Base-by-base conservation (phyloP, 2,888 invertebrate species). In the Aradus depressus region DNA sequence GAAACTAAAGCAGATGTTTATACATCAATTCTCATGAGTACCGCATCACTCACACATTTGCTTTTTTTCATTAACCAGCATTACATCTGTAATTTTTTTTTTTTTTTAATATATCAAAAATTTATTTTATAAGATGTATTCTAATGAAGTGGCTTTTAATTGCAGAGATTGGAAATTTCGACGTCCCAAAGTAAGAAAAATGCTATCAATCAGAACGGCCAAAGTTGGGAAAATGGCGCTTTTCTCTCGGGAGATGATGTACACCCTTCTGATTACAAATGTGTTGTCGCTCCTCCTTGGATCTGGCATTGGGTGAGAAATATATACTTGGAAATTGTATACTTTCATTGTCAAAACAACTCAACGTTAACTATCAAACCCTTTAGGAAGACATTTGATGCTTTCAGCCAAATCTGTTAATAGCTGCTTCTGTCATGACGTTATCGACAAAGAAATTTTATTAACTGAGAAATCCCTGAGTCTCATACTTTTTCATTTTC, bases 261-360 rank as follows among this genome's bases (percentile, higher is more conserved):
- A 90, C 64, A 88, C 92, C 39, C 77, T 95, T 60, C 77, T 95
- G 61, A 75, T 95, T 63, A 88, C 90, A 60, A 95, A 93, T 72
- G 75, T 95, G 58, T 75, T 95, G 50, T 92, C 92, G 4, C 73
- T 95, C 56, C 71, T 95, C 59, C 73, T 95, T 55, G 93, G 93
- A 58, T 87, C 92, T 55, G 92, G 93, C 54, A 79, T 95, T 62
- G 93, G 93, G 88, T 90, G 68, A 73, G 73, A 60, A 10, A 18
- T 28, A 14, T 35, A 10, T 35, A 2, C 10, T 39, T 1, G 6
- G 10, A 28, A 10, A 28, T 28, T 10, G 8, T 28, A 28, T 28
- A 28, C 10, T 10, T 28, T 4, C 19, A 32, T 43, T 19, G 10
- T 41, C 26, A 14, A 43, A 28, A 18, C 4, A 23, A 48, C 26